Evolutionary conservation across 2,888 invertebrate genomes (phyloP).

Genomic region (Lordiphosa andalusiaca): DNA sequence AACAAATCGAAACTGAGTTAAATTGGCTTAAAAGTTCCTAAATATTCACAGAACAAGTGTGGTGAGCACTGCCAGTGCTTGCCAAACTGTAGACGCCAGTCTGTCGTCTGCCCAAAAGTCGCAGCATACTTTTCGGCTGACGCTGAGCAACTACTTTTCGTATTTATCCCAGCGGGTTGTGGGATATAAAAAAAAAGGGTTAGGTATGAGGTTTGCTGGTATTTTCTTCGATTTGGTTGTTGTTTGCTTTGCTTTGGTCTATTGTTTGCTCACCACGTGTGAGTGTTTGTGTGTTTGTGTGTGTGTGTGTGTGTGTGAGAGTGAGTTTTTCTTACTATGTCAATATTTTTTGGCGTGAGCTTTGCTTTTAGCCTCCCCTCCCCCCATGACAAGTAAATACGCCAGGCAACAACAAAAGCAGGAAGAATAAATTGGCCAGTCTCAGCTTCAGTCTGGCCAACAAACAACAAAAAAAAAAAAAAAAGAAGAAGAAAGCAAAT

Average conservation of each 20-base stretch:
- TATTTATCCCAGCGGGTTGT: constrained; percentile 1
- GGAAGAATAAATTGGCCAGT: constrained; percentile 54
- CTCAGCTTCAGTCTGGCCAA: constrained; percentile 23
- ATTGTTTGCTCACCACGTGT: constrained; percentile 55
- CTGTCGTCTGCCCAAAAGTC: constrained; percentile 58
- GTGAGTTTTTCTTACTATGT: constrained; percentile 57
- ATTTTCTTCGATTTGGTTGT: constrained; percentile 16
- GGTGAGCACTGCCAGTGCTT: neutral
- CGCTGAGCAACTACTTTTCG: constrained; percentile 59
- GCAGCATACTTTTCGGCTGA: constrained; percentile 66
- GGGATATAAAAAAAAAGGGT: constrained; percentile 7
- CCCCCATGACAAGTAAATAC: constrained; percentile 66
- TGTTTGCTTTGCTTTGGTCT: constrained; percentile 55
- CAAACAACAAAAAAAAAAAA: neutral
- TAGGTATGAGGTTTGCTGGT: constrained; percentile 9
- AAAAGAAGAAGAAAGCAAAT: constrained; percentile 1
- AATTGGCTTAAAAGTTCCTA: too few species aligned
- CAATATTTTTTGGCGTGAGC: constrained; percentile 72
- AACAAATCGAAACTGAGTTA: too few species aligned
- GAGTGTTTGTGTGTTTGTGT: constrained; percentile 14
- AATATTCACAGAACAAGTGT: too few species aligned
- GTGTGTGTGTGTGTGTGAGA: constrained; percentile 19
- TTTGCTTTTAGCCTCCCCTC: constrained; percentile 60
- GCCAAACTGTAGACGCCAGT: constrained; percentile 62
- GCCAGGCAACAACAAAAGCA: constrained; percentile 34